These are phyloP conservation scores for Erythrocebus patas DNA, from an alignment of 2,113 vertebrate species.

Conservation along the genomic window DNA sequence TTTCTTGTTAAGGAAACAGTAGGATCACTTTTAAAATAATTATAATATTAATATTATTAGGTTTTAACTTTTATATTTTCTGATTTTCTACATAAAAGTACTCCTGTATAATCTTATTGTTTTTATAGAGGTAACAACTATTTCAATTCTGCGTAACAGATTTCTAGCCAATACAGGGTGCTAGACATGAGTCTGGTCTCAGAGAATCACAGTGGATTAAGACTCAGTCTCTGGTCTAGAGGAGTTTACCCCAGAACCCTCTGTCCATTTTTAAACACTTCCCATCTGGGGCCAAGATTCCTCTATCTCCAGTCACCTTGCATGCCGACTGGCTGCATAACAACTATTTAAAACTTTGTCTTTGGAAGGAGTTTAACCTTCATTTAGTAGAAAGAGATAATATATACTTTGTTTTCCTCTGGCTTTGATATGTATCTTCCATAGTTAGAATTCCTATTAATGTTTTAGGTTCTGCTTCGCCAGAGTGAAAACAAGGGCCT, in stretches of 20 bases:
- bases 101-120: not conserved
- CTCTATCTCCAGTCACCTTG: not conserved
- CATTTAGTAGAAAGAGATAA: constrained; percentile 17
- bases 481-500: not conserved
- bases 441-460: constrained; percentile 15
- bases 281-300: not conserved
- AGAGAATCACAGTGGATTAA: not conserved
- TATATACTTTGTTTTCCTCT: not conserved
- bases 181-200: not conserved
- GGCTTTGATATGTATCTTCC: not conserved
- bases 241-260: not conserved
- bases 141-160: not conserved
- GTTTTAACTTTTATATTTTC: constrained; percentile 19
- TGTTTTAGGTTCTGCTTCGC: not conserved
- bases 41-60: not conserved
- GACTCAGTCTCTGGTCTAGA: not conserved
- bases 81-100: not conserved
- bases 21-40: not conserved
- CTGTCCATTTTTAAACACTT: not conserved
- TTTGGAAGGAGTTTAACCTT: constrained; percentile 32
- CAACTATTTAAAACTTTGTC: constrained; percentile 48
- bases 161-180: not conserved
- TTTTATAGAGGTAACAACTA: not conserved
- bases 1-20: not conserved
- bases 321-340: not conserved